These are phyloP conservation scores for Hexactinellida sp. DNA, from an alignment of 37 sponge, comb jelly and placozoan species.

Conservation along the genomic window DNA sequence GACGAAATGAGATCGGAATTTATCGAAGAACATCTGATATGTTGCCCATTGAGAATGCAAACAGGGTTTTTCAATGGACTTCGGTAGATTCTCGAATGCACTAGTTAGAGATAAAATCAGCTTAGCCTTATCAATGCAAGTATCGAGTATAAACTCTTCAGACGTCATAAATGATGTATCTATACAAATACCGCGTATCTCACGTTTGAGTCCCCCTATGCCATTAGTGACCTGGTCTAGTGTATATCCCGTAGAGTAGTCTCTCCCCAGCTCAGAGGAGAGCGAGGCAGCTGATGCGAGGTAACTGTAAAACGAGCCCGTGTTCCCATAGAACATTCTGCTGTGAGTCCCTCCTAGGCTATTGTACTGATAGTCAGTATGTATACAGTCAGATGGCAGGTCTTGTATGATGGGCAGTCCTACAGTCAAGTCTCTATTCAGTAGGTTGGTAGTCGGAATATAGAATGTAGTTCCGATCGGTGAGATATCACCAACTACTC, in stretches of 20 bases:
- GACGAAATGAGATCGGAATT: conserved; percentile 17
- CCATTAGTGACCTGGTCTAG: neutral
- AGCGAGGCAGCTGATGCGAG: neutral
- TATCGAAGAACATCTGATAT: conserved; percentile 21
- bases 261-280: neutral
- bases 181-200: neutral
- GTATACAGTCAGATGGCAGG: neutral
- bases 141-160: neutral
- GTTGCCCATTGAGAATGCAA: neutral
- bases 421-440: neutral
- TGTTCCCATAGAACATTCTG: neutral
- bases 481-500: neutral
- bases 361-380: neutral
- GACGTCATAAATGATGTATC: neutral
- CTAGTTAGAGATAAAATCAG: neutral
- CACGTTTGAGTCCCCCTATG: neutral
- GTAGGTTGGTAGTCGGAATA: neutral
- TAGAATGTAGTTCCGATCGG: neutral
- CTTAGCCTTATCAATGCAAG: neutral
- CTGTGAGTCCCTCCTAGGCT: neutral
- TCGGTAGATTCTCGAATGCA: conserved; percentile 1
- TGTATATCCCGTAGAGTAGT: neutral
- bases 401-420: neutral
- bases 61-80: neutral
- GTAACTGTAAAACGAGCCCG: neutral